phyloP scores from a whole-genome alignment of 2,113 vertebrate genomes.

The Burhinus oedicnemus region DNA sequence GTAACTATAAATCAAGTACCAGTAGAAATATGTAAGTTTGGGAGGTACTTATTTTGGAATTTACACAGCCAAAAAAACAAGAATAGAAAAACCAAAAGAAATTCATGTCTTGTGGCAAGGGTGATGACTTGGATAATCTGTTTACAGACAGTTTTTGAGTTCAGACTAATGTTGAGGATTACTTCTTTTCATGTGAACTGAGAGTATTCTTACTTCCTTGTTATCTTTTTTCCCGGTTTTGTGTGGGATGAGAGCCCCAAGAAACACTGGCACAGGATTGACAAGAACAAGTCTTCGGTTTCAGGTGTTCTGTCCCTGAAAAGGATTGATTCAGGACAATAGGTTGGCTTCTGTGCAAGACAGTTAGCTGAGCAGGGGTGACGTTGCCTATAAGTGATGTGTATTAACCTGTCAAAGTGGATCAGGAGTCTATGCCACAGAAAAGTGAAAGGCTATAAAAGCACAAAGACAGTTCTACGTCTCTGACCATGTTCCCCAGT shows the following conservation, averaged over 20 bases:
- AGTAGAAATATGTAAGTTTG: neutral
- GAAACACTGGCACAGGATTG: neutral
- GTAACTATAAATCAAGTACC: neutral
- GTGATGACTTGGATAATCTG: neutral
- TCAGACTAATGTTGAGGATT: neutral
- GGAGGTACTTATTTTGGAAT: neutral
- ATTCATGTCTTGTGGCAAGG: neutral
- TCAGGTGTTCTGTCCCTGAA: neutral
- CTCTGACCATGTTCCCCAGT: neutral
- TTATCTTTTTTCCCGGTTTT: neutral
- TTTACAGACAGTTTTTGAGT: neutral
- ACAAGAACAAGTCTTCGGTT: neutral
- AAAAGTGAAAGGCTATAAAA: conserved; percentile 42
- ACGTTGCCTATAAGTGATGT: conserved; percentile 5
- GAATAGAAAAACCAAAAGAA: neutral
- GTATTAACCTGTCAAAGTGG: conserved; percentile 54
- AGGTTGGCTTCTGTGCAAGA: conserved; percentile 13
- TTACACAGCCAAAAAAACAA: neutral
- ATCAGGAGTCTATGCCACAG: conserved; percentile 3
- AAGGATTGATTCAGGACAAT: conserved; percentile 25
- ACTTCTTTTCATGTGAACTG: neutral
- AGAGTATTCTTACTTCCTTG: neutral
- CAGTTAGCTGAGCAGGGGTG: conserved; percentile 23
- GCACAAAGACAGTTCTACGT: neutral
- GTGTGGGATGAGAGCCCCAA: neutral